These are phyloP conservation scores for Sinelater perroti DNA, from an alignment of 2,888 invertebrate genomes.

Conservation along the genomic window DNA sequence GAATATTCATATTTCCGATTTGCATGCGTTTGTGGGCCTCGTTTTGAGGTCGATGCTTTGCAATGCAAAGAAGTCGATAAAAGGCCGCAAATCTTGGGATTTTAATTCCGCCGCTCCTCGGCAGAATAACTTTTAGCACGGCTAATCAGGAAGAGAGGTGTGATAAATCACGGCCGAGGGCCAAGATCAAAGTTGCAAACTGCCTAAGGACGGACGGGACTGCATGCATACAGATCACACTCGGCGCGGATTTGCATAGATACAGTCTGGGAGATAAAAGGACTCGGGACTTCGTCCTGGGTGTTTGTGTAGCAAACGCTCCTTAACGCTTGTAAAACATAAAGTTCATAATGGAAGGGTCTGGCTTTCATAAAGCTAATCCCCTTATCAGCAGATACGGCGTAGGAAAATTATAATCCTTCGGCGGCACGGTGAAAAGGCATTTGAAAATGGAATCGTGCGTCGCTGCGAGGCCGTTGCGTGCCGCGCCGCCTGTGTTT, in stretches of 20 bases:
- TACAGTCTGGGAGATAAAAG: conserved; percentile 42
- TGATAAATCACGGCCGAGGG: conserved; percentile 31
- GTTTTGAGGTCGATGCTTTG: conserved; percentile 1
- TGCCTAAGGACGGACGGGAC: conserved; percentile 40
- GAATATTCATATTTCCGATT: conserved; percentile 30
- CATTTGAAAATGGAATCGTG: too few species aligned
- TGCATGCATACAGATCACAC: conserved; percentile 43
- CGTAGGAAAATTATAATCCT: background rate
- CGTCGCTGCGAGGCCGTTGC: background rate
- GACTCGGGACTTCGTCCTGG: conserved; percentile 37
- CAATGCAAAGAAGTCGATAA: too few species aligned
- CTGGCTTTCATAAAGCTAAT: conserved; percentile 1
- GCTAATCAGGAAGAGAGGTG: conserved; percentile 35
- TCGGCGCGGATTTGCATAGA: conserved; percentile 44
- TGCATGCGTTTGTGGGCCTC: conserved; percentile 13
- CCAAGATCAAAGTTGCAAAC: conserved; percentile 41
- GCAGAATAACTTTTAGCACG: conserved; percentile 23
- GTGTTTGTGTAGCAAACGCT: conserved; percentile 35
- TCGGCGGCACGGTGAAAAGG: too few species aligned
- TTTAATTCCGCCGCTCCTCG: background rate
- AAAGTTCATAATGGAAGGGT: conserved; percentile 1
- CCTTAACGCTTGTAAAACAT: conserved; percentile 30
- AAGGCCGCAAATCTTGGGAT: background rate
- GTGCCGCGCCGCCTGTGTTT: conserved; percentile 15
- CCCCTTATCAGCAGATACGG: conserved; percentile 1